phyloP scores from a whole-genome alignment of 2,113 vertebrate genomes.

The Dissostichus mawsoni region DNA sequence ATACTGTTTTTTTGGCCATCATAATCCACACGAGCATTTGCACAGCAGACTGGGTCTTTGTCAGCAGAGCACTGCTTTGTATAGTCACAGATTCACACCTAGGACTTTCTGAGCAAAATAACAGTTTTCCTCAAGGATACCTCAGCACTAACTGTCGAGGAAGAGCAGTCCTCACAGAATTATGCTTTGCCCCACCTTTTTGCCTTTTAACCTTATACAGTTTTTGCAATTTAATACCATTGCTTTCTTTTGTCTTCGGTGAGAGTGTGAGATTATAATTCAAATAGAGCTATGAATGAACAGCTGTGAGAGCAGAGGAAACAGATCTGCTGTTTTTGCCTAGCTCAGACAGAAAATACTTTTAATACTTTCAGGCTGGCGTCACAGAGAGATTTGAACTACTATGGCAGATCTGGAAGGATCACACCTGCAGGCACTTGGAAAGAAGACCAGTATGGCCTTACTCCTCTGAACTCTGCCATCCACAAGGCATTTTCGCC shows the following conservation, averaged over 20 bases:
- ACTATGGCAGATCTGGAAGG: conserved; percentile 4
- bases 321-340: background rate
- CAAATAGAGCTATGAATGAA: background rate
- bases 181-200: background rate
- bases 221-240: background rate
- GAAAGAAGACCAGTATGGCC: background rate
- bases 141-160: background rate
- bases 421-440: conserved; percentile 37
- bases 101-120: conserved; percentile 16
- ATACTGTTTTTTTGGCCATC: conserved; percentile 8
- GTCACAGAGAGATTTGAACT: conserved; percentile 13
- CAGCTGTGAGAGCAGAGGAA: background rate
- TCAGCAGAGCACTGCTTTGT: conserved; percentile 24
- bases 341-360: conserved; percentile 36
- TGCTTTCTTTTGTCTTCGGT: background rate
- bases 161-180: background rate
- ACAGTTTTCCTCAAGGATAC: conserved; percentile 14
- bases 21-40: conserved; percentile 23
- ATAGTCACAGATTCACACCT: conserved; percentile 44
- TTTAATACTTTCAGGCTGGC: conserved; percentile 19
- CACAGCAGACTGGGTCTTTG: conserved; percentile 18
- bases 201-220: background rate
- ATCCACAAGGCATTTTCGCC: too few species aligned
- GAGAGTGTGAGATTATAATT: background rate
- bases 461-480: too few species aligned